Base-by-base conservation (phyloP, 2,113 vertebrate species). In the Cygnus atratus region DNA sequence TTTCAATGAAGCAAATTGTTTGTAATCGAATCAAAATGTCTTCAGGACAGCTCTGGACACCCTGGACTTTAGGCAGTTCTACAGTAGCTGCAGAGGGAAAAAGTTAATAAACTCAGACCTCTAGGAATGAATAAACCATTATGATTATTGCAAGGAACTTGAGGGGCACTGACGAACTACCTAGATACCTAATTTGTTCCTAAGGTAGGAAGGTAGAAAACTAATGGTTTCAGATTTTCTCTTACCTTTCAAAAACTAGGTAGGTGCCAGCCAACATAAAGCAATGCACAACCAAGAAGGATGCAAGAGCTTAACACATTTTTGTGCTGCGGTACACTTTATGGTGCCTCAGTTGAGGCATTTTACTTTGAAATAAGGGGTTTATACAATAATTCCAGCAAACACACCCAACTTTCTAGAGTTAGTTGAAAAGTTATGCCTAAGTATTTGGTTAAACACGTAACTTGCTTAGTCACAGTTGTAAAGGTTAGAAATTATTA, bases 301-400 rank as follows among this genome's bases (percentile, higher is more conserved):
- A 39, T 10, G 13, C 5, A 39, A n/a, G 37, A 74, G 54, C 33
- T 75, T 17, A 39, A 68, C 29, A 7, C 14, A 41, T 11, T 44
- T 43, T 57, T 41, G 58, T 2, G 7, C 6, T 46, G 26, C 7
- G 29, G 28, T 15, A 57, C n/a, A 9, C 20, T 19, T 44, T 5
- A 33, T 3, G 9, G 52, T 10, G 15, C 4, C 46, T 17, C 46
- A 74, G 0, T 4, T 6, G 67, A 61, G 33, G 39, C 1, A 2
- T 37, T 52, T 61, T 63, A 21, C 61, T 82, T 29, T 44, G 12
- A 63, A 89, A 14, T 14, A 58, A 76, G 25, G 22, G 13, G 9
- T n/a, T 85, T 59, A 52, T 9, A 59, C 16, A 54, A 33, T 3
- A 76, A 13, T n/a, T 37, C 67, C 46, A 72, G 26, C 6, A 95